Conservation (phyloP, 2,113 vertebrate genomes). For the Myiozetetes cayanensis region DNA sequence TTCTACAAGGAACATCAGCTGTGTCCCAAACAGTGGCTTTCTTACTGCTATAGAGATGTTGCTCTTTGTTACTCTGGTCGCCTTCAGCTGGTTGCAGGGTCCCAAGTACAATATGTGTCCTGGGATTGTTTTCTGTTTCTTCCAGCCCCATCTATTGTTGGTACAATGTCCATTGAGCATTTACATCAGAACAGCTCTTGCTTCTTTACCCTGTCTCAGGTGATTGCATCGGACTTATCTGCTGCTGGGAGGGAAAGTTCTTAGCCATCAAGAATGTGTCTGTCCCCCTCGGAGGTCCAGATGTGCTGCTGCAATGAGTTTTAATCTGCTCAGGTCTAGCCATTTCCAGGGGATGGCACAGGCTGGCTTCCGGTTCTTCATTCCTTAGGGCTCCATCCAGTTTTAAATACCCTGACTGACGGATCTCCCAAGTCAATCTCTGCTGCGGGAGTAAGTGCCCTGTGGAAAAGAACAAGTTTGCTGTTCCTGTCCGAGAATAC, state of each 20-base stretch:
- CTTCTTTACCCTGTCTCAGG: not conserved
- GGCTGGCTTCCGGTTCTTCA: not conserved
- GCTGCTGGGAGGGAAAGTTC: not conserved
- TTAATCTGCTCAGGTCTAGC: not conserved
- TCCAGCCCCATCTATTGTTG: not conserved
- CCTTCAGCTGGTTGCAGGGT: not conserved
- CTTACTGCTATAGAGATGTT: not conserved
- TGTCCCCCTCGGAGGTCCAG: not conserved
- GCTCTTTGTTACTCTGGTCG: accelerated
- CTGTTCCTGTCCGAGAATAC: not conserved
- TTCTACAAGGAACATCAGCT: not conserved
- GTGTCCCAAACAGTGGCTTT: not conserved
- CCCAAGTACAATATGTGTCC: not conserved
- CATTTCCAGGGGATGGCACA: not conserved
- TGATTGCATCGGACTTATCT: not conserved
- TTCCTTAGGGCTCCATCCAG: not conserved
- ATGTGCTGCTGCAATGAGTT: not conserved
- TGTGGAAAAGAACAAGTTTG: not conserved
- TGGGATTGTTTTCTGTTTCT: not conserved
- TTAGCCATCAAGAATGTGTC: not conserved
- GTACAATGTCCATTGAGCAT: accelerated
- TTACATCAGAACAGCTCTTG: not conserved
- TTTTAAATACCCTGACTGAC: not conserved
- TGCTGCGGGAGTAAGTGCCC: not conserved
- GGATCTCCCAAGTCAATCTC: not conserved